Evolutionary conservation across 2,888 invertebrate genomes (phyloP).

Genomic region (Volucella inanis): DNA sequence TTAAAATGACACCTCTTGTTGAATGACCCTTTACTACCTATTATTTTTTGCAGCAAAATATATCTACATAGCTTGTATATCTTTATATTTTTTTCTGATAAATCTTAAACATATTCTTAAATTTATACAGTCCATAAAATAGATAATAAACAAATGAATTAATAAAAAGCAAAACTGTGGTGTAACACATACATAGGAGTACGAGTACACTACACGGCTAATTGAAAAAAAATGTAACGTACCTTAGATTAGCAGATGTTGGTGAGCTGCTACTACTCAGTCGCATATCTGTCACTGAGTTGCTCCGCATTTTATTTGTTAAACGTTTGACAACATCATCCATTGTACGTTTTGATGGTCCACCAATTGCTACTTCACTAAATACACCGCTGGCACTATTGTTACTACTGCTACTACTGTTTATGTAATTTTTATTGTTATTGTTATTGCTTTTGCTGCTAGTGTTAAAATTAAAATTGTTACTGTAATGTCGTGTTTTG

Average conservation of each 20-base stretch:
- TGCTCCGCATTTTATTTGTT: slow-evolving; percentile 93
- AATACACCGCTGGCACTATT: slow-evolving; percentile 77
- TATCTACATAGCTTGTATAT: too few relatives aligned
- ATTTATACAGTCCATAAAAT: too few relatives aligned
- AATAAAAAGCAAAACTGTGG: too few relatives aligned
- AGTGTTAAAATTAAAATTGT: slow-evolving; percentile 48
- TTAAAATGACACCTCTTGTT: too few relatives aligned
- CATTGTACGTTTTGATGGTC: slow-evolving; percentile 90
- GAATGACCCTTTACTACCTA: too few relatives aligned
- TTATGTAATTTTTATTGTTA: slow-evolving; percentile 31
- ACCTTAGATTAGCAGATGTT: slow-evolving; percentile 62
- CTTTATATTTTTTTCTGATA: too few relatives aligned
- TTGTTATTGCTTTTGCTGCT: slow-evolving; percentile 58
- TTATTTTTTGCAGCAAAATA: too few relatives aligned
- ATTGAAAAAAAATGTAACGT: neutral
- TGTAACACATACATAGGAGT: too few relatives aligned
- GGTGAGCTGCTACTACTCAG: slow-evolving; percentile 67
- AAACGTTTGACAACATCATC: slow-evolving; percentile 94
- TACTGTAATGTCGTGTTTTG: slow-evolving; percentile 64
- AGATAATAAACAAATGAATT: too few relatives aligned
- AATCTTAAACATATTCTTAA: too few relatives aligned
- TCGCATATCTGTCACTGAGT: slow-evolving; percentile 85
- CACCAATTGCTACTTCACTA: slow-evolving; percentile 79
- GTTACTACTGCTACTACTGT: slow-evolving; percentile 69
- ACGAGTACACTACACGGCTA: too few relatives aligned